These are phyloP conservation scores for Adineta ricciae DNA, from an alignment of 2,888 invertebrate genomes.

Conservation along the genomic window DNA sequence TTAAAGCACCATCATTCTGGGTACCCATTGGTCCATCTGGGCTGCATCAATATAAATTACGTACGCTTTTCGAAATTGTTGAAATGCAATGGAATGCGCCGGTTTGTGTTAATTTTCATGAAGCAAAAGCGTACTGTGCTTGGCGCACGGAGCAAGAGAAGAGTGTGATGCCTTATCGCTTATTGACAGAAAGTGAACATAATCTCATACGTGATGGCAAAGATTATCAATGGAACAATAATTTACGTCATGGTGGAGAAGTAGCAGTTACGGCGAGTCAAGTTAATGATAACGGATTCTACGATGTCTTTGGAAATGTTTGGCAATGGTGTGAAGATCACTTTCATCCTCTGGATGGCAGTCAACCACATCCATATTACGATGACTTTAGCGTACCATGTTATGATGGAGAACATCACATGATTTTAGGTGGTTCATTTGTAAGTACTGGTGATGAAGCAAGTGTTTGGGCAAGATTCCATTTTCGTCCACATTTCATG, in stretches of 20 bases:
- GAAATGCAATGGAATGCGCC: conserved; percentile 47
- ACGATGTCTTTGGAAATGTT: conserved; percentile 46
- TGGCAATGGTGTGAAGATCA: conserved; percentile 48
- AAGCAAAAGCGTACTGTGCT: conserved; percentile 45
- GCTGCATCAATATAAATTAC: conserved; percentile 35
- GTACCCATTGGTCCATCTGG: conserved; percentile 35
- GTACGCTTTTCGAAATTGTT: conserved; percentile 45
- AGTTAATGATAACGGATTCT: conserved; percentile 41
- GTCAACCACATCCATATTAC: conserved; percentile 42
- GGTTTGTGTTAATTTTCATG: conserved; percentile 47
- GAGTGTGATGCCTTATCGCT: conserved; percentile 37
- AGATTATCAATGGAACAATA: conserved; percentile 35
- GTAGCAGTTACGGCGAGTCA: conserved; percentile 41
- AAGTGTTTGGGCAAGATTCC: conserved; percentile 45
- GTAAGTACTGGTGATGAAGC: conserved; percentile 46
- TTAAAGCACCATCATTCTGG: conserved; percentile 46
- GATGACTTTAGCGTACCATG: conserved; percentile 47
- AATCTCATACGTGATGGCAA: conserved; percentile 41
- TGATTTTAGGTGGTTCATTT: conserved; percentile 48
- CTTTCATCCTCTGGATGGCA: conserved; percentile 45
- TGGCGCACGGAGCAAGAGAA: conserved; percentile 43
- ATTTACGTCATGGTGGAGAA: background rate
- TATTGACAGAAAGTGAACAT: conserved; percentile 45
- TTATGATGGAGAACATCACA: conserved; percentile 46
- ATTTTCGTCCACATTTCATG: conserved; percentile 47